These are phyloP conservation scores for Eupristina koningsbergeri DNA, from an alignment of 1,140 invertebrate species.

Conservation along the genomic window DNA sequence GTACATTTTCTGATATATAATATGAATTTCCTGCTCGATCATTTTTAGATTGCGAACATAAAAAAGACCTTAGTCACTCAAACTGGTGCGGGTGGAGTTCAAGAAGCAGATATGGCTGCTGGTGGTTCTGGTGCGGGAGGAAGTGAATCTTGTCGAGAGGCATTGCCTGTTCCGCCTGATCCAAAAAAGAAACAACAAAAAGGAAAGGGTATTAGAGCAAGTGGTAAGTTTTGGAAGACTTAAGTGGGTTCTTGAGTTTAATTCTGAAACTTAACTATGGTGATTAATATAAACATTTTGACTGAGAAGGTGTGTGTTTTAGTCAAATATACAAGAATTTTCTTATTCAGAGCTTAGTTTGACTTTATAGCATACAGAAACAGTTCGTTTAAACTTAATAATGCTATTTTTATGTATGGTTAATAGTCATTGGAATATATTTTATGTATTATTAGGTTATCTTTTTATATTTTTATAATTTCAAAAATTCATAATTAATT, in stretches of 20 bases:
- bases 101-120: constrained; percentile 69
- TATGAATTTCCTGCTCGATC: constrained; percentile 10
- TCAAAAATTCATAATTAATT: constrained; percentile 7
- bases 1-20: neutral
- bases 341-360: constrained; percentile 9
- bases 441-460: constrained; percentile 3
- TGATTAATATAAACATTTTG: neutral
- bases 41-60: constrained; percentile 65
- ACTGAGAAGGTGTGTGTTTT: constrained; percentile 7
- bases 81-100: constrained; percentile 63
- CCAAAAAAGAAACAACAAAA: constrained; percentile 70
- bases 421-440: constrained; percentile 21
- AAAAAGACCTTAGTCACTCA: constrained; percentile 66
- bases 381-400: neutral
- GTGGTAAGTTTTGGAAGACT: constrained; percentile 70
- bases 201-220: constrained; percentile 68
- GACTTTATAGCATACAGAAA: neutral
- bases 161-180: constrained; percentile 64
- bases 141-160: constrained; percentile 67
- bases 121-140: constrained; percentile 66
- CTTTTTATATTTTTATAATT: constrained; percentile 27
- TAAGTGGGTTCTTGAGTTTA: constrained; percentile 23
- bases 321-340: neutral
- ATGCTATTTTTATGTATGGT: neutral
- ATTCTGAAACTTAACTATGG: constrained; percentile 11